Percentiles rank a stretch among this genome's conserved stretches.
These are phyloP conservation scores for Pseudoips prasinana DNA, from an alignment of 2,888 invertebrate species.

Conservation along the genomic window DNA sequence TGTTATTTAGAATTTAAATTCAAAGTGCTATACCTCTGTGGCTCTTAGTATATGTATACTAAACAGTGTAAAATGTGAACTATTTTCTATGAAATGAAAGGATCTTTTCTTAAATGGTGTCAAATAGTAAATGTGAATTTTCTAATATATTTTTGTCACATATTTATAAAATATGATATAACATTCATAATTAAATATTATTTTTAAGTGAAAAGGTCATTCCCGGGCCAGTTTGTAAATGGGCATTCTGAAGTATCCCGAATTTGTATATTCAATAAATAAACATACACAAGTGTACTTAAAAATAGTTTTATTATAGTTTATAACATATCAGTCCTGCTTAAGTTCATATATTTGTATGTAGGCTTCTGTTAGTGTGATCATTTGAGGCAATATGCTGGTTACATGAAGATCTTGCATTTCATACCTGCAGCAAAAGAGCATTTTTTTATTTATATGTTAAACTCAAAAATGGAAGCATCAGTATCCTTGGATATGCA, in stretches of 20 bases:
- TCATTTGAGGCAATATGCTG: slow-evolving; percentile 99
- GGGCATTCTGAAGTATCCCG: slow-evolving; percentile 44
- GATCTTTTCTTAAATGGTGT: slow-evolving; percentile 56
- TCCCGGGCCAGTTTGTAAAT: slow-evolving; percentile 58
- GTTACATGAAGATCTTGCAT: slow-evolving; percentile 99
- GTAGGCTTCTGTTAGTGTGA: slow-evolving; percentile 98
- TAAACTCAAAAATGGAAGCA: no score
- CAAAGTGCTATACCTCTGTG: no score
- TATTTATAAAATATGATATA: slow-evolving; percentile 48
- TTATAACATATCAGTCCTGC: slow-evolving; percentile 58
- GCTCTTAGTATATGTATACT: no score
- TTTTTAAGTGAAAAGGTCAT: slow-evolving; percentile 58
- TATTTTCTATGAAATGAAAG: slow-evolving; percentile 25
- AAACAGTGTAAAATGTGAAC: slow-evolving; percentile 14
- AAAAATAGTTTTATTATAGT: slow-evolving; percentile 38
- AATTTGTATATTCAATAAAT: slow-evolving; percentile 73
- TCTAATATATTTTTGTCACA: slow-evolving; percentile 42
- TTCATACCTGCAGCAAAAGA: slow-evolving; percentile 83
- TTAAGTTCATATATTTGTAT: slow-evolving; percentile 92
- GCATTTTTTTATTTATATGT: neutral
- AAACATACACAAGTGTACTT: slow-evolving; percentile 48
- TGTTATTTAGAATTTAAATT: no score
- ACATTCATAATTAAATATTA: slow-evolving; percentile 38
- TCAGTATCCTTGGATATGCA: no score
- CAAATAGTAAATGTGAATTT: slow-evolving; percentile 50